phyloP scores from a whole-genome alignment of 2,888 invertebrate genomes.

The Melanophora roralis region DNA sequence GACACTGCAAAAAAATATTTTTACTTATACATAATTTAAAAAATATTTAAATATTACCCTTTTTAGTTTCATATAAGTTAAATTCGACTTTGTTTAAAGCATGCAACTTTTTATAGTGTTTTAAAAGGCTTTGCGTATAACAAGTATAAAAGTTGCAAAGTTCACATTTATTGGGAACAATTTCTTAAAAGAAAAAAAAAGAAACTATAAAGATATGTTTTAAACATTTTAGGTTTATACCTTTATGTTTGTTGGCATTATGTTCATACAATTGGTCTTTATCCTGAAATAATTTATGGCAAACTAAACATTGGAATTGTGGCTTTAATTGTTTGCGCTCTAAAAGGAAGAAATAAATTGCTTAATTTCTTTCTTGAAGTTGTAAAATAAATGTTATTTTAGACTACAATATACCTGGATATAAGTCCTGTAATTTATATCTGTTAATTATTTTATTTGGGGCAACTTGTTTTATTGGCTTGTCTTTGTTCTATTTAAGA shows the following conservation, averaged over 20 bases:
- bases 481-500: too few relatives aligned
- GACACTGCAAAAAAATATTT: conserved; percentile 14
- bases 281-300: conserved; percentile 31
- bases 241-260: conserved; percentile 45
- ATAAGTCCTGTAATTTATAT: not conserved
- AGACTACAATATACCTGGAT: too few relatives aligned
- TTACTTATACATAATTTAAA: not conserved
- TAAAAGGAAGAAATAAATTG: not conserved
- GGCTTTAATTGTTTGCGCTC: not conserved
- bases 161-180: conserved; percentile 59
- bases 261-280: conserved; percentile 31
- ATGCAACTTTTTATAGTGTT: conserved; percentile 60
- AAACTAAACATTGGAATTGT: conserved; percentile 32
- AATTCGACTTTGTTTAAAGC: conserved; percentile 29
- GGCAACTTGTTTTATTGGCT: not conserved
- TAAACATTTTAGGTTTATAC: not conserved
- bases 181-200: conserved; percentile 46
- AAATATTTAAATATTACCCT: conserved; percentile 24
- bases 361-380: too few relatives aligned
- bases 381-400: too few relatives aligned
- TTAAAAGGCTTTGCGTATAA: conserved; percentile 58
- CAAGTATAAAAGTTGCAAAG: conserved; percentile 59
- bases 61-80: conserved; percentile 42
- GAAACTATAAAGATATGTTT: not conserved
- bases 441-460: not conserved